Percentiles rank a stretch among this genome's conserved stretches.
Conservation (phyloP, 2,797 vertebrate genomes). For the Parambassis ranga region DNA sequence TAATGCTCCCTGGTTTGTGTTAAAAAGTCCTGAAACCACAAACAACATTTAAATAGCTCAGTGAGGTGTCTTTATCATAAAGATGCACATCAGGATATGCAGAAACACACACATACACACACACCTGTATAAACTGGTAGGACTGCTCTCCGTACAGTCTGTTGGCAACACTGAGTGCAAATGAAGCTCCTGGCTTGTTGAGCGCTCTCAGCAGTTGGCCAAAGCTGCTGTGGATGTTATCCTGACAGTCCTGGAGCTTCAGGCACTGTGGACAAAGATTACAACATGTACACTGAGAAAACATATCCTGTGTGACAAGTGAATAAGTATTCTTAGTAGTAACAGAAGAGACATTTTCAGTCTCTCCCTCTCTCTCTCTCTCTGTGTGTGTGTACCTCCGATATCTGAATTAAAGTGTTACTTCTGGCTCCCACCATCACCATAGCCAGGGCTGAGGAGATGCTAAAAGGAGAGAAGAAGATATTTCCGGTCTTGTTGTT, state of each 20-base stretch:
- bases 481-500: constrained; percentile 72
- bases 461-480: constrained; percentile 83
- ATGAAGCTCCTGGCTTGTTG: constrained; percentile 74
- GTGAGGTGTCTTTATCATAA: too few relatives aligned
- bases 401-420: constrained; percentile 85
- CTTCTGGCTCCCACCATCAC: constrained; percentile 82
- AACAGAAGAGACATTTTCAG: too few relatives aligned
- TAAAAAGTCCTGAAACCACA: too few relatives aligned
- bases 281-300: too few relatives aligned
- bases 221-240: constrained; percentile 66
- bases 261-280: constrained; percentile 74
- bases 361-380: too few relatives aligned
- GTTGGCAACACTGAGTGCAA: constrained; percentile 84
- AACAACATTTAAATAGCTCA: too few relatives aligned
- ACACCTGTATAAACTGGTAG: constrained; percentile 82
- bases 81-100: background rate
- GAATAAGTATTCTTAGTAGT: too few relatives aligned
- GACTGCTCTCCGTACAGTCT: constrained; percentile 85
- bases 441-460: constrained; percentile 88
- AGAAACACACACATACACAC: background rate
- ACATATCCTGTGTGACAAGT: too few relatives aligned
- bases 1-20: too few relatives aligned
- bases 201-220: constrained; percentile 68
- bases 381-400: constrained; percentile 70
- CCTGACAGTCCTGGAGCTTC: constrained; percentile 40